Evolutionary conservation across 2,888 invertebrate genomes (phyloP).

Genomic region (Macrosiphum euphorbiae): DNA sequence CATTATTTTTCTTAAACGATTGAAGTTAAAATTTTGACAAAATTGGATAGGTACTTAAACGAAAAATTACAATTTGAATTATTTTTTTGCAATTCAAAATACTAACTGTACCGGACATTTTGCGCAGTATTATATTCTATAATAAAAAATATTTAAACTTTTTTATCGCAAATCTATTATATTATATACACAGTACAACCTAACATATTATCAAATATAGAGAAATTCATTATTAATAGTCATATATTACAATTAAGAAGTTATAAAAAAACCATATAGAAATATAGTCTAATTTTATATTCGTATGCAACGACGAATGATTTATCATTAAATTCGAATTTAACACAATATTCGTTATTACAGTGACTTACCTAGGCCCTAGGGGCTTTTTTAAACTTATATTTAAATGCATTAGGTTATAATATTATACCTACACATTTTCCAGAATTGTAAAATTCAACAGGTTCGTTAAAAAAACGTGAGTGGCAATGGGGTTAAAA

Average conservation of each 20-base stretch:
- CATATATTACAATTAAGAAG: neutral
- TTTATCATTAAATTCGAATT: neutral
- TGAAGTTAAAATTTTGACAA: neutral
- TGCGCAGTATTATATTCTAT: no score
- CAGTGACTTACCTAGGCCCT: neutral
- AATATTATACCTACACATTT: neutral
- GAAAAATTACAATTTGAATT: neutral
- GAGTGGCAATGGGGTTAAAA: slow-evolving; percentile 20
- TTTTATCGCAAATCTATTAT: no score
- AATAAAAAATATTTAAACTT: no score
- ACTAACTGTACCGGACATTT: no score
- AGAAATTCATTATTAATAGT: neutral
- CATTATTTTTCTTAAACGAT: no score
- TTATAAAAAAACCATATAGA: neutral
- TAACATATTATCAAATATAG: no score
- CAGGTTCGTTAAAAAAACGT: neutral
- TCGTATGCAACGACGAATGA: neutral
- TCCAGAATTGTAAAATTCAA: neutral
- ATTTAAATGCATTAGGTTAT: neutral
- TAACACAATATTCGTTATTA: neutral
- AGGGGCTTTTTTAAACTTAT: neutral
- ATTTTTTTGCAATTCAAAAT: neutral
- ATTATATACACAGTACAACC: no score
- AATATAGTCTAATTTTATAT: neutral
- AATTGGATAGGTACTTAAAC: neutral